Percentiles rank a stretch among this genome's conserved stretches.
These are phyloP conservation scores for Trichogramma dendrolimi DNA, from an alignment of 2,888 invertebrate species.

Conservation along the genomic window DNA sequence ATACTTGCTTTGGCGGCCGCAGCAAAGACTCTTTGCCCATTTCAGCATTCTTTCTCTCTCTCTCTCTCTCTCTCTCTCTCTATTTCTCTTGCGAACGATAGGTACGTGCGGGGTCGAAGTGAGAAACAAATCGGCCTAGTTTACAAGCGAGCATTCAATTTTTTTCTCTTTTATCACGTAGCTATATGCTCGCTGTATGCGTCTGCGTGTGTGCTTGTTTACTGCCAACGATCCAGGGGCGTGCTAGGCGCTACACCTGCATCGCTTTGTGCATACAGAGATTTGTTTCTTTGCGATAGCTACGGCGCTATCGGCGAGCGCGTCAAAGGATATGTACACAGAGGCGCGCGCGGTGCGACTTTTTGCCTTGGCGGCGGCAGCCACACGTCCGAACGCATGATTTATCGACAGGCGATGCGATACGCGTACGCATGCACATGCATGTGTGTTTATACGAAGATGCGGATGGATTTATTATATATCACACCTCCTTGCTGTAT, in stretches of 20 bases:
- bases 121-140: constrained; percentile 5
- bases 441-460: constrained; percentile 9
- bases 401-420: not conserved
- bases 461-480: constrained; percentile 13
- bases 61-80: no score
- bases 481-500: no score
- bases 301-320: not conserved
- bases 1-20: no score
- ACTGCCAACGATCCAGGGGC: not conserved
- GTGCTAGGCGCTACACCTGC: not conserved
- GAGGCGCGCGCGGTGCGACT: not conserved
- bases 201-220: constrained; percentile 1
- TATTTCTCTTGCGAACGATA: no score
- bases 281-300: not conserved
- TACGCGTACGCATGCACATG: not conserved
- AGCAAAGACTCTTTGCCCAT: no score
- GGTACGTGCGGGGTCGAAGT: no score
- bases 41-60: no score
- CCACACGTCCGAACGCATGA: not conserved
- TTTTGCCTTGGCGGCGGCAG: not conserved
- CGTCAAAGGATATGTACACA: no score
- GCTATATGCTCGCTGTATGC: no score
- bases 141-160: not conserved
- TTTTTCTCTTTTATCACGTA: not conserved
- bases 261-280: not conserved